A percentile compares a stretch with the other conserved stretches of the same genome.
Evolutionary conservation across 2,797 vertebrate genomes (phyloP).

Genomic region (Lacerta bilineata): DNA sequence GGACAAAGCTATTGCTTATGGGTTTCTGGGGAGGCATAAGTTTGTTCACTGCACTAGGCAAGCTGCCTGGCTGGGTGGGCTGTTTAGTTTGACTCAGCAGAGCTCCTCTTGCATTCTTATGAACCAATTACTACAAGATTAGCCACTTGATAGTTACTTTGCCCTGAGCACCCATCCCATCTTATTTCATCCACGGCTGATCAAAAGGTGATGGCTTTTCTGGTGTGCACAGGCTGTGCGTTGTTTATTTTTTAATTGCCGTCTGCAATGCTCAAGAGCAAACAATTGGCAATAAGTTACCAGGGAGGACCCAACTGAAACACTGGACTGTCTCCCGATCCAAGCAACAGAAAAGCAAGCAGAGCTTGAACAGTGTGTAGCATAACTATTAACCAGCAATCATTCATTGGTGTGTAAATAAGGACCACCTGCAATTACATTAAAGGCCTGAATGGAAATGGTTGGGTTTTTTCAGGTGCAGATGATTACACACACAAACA

Average conservation of each 20-base stretch:
- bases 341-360: background rate
- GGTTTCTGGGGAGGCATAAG: no score
- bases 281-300: conserved; percentile 64
- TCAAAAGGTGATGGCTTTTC: background rate
- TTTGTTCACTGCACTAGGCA: no score
- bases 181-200: background rate
- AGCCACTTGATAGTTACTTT: background rate
- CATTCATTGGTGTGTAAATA: background rate
- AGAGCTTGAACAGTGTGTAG: background rate
- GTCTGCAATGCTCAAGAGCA: conserved; percentile 30
- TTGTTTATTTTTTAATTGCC: background rate
- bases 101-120: no score
- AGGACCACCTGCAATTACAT: background rate
- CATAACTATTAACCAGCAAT: background rate
- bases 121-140: no score
- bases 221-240: background rate
- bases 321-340: background rate
- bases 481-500: no score
- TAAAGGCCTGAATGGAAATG: background rate
- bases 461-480: no score
- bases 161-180: background rate
- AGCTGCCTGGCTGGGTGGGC: no score
- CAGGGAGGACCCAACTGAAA: conserved; percentile 39
- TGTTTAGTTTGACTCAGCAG: no score
- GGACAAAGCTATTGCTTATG: no score